Conservation (phyloP, 2,113 vertebrate species). For the Platysternon megacephalum region DNA sequence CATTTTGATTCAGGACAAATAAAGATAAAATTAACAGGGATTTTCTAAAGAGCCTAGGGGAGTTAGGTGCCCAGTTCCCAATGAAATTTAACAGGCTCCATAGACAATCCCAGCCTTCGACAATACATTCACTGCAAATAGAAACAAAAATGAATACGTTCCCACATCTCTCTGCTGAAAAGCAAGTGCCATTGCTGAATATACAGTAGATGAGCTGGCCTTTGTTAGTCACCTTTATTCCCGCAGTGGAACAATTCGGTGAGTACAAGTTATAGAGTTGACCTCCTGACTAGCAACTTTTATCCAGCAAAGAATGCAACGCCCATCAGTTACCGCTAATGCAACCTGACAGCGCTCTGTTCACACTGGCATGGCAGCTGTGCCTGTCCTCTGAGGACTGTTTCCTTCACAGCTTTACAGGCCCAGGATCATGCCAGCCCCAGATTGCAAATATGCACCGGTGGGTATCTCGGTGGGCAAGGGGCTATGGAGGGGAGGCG, state of each 20-base stretch:
- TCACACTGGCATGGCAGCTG: not conserved
- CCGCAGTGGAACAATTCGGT: not conserved
- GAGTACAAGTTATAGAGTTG: not conserved
- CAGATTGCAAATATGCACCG: not conserved
- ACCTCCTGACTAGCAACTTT: not conserved
- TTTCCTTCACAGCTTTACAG: not conserved
- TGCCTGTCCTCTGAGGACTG: not conserved
- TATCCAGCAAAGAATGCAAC: not conserved
- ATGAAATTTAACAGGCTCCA: not conserved
- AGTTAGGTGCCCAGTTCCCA: rapidly evolving
- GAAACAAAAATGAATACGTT: not conserved
- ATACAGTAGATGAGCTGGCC: not conserved
- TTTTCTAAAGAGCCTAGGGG: not conserved
- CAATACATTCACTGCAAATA: not conserved
- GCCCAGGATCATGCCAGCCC: not conserved
- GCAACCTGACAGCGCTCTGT: not conserved
- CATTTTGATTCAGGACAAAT: not conserved
- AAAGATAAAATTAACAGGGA: not conserved
- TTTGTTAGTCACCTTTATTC: not conserved
- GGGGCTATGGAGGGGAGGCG: not conserved
- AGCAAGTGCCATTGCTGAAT: not conserved
- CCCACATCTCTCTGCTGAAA: not conserved
- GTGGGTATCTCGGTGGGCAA: not conserved
- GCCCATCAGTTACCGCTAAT: not conserved
- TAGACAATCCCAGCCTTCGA: not conserved